Base-by-base conservation (phyloP, 1,140 invertebrate species). In the Drosophila tani region DNA sequence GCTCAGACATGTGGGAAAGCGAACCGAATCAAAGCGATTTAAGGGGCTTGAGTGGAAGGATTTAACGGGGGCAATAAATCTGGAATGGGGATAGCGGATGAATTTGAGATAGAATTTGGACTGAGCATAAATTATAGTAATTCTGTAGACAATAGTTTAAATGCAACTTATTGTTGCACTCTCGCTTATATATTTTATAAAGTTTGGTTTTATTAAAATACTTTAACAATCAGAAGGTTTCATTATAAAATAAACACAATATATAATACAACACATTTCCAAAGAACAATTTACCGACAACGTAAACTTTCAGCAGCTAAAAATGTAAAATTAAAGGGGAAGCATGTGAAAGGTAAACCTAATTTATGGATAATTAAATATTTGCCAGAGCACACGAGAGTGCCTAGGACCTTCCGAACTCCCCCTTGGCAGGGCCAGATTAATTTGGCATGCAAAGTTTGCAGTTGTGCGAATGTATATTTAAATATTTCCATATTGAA, bases 351-450 rank as follows among this genome's bases (percentile, higher is more conserved):
- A 41, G 40, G 67, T 41, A 74, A 66, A 57, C 64, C 69, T 70
- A 70, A 82, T 81, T 77, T 68, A 71, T 67, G 62, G 53, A 66
- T 83, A 88, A 83, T 88, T 88, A 78, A 60, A 88, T 81, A 83
- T 88, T 83, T 87, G 32, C 47, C 43, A 63, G 27, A 29, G 21
- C 58, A 75, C 51, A 47, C 45, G 51, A 35, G 41, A 46, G 63
- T 47, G 41, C 55, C 12, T 17, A 21, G 15, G 19, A 24, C 29
- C 15, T 24, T 40, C 60, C 35, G 17, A 12, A 15, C 27, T 8
- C 21, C 12, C 12, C 24, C 24, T 5, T 0, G 1, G 7, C n/a
- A 24, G 21, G 67, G 40, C 2, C n/a, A 19, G 50, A 66, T 70
- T 63, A 49, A 75, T 70, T 60, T 79, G 24, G 68, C 35, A 38